Conservation (phyloP, 35 echinoderm and acorn worm genomes). For the Acanthaster planci region DNA sequence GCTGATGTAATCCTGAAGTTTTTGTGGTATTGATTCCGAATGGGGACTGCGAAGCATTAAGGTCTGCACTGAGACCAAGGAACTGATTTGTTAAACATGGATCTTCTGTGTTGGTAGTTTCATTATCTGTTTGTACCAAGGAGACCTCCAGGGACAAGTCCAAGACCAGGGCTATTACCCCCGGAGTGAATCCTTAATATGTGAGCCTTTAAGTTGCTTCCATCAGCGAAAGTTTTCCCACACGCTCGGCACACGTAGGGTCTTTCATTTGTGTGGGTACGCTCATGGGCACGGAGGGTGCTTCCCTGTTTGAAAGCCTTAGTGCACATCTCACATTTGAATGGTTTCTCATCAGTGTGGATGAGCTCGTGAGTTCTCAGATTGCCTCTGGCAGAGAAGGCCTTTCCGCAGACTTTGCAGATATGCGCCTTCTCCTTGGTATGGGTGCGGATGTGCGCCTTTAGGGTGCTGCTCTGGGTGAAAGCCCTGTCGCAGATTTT, state of each 20-base stretch:
- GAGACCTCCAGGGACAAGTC: background rate
- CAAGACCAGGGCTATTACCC: background rate
- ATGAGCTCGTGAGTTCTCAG: slow-evolving; percentile 29
- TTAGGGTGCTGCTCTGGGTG: slow-evolving; percentile 26
- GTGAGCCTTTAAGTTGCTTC: background rate
- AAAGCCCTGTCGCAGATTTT: slow-evolving; percentile 34
- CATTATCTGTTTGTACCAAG: background rate
- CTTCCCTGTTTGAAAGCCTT: slow-evolving; percentile 44
- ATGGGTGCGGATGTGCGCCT: slow-evolving; percentile 41
- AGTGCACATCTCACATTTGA: slow-evolving; percentile 48
- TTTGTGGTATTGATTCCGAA: background rate
- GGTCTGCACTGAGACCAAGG: background rate
- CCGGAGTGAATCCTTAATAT: background rate
- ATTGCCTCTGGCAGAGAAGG: slow-evolving; percentile 22
- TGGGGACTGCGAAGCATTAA: background rate
- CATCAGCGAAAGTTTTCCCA: slow-evolving; percentile 46
- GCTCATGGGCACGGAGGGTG: slow-evolving; percentile 48
- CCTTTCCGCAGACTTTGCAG: slow-evolving; percentile 9
- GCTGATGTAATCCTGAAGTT: background rate
- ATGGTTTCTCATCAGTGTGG: slow-evolving; percentile 56
- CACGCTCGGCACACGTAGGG: slow-evolving; percentile 42
- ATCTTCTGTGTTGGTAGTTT: background rate
- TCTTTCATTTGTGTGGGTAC: slow-evolving; percentile 63
- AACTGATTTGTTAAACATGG: background rate
- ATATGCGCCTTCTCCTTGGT: slow-evolving; percentile 16